Base-by-base conservation (phyloP, 2,888 invertebrate genomes). In the Hemistola chrysoprasaria region DNA sequence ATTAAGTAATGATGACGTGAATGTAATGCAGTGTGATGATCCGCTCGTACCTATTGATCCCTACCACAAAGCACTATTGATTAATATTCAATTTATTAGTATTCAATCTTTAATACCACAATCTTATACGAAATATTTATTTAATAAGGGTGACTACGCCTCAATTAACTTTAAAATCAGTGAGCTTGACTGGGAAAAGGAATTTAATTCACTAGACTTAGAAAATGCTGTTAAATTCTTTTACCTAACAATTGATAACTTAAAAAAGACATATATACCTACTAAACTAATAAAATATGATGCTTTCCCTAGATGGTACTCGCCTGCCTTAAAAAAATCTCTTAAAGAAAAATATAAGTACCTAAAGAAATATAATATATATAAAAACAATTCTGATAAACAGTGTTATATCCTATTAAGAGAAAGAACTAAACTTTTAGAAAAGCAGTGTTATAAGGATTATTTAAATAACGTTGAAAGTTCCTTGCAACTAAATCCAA, bases 11-110 rank as follows among this genome's bases (percentile, higher is more conserved):
- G 3, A n/a, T 10, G 23, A 23, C 10, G 7, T 32, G 5, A n/a
- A 3, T 3, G 24, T 32, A 1, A 2, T 3, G 2, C 8, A 32
- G 2, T 24, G 16, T 8, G 1, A 11, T 24, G 16, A 10, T 7
- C 32, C 32, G 3, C 9, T 32, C 1, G 32, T 32, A 3, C 32
- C 31, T 2, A 8, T 32, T 3, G 32, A 32, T 32, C 11, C 32
- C 7, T 10, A 32, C 8, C 32, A 32, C 5, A 32, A 32, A n/a
- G 23, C 32, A 1, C 4, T 32, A 1, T 2, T 7, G 2, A 16
- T 32, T 8, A 1, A 6, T 1, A 8, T n/a, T 3, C 10, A 11
- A 6, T 11, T 32, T n/a, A 3, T 2, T 1, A 32, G 4, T 8
- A n/a, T 11, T n/a, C 8, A 8, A 0, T 10, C n/a, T 5, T 11